Base-by-base conservation (phyloP, 1,140 invertebrate genomes). In the Ostrea edulis region DNA sequence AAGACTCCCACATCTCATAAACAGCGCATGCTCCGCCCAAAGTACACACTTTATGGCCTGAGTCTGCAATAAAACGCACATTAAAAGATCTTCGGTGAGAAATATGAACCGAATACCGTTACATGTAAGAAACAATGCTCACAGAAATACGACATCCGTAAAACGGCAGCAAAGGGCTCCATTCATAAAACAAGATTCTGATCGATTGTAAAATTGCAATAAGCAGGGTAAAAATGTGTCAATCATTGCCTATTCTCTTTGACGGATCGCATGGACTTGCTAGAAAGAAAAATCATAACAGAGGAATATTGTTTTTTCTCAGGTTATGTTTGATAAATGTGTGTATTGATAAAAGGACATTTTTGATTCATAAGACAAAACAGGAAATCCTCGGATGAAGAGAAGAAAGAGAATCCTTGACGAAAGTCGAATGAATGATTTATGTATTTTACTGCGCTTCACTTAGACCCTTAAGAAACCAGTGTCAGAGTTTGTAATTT, bases 1-100 rank as follows among this genome's bases (percentile, higher is more conserved):
- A 77, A 77, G 9, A 77, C 68, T 77, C 68, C 68, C 68, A 77
- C 68, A 77, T 77, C 68, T 77, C 68, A 77, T 77, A 77, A 77
- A 77, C 11, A 77, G 22, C 29, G 29, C 68, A 77, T 29, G 29
- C 68, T 77, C 68, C 68, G 68, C 68, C 68, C 68, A 77, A 35
- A 77, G 12, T 29, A 77, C 68, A 77, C 68, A 29, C 68, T 77
- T 17, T 29, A 77, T 77, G 9, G 25, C 29, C 68, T 3, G 25
- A 77, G 25, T 35, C 68, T 77, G 25, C 29, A 29, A 77, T 77
- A 12, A 77, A 77, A 77, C 29, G 68, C 22, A 44, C 22, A 44
- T 14, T 62, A 62, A 35, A 35, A 77, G 68, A 25, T 35, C 3
- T 44, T 44, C 35, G 35, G 5, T 44, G 35, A 44, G 35, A 44